A percentile compares a stretch with the other conserved stretches of the same genome.
Conservation (phyloP, 2,797 vertebrate species). For the Distichodus sexfasciatus region DNA sequence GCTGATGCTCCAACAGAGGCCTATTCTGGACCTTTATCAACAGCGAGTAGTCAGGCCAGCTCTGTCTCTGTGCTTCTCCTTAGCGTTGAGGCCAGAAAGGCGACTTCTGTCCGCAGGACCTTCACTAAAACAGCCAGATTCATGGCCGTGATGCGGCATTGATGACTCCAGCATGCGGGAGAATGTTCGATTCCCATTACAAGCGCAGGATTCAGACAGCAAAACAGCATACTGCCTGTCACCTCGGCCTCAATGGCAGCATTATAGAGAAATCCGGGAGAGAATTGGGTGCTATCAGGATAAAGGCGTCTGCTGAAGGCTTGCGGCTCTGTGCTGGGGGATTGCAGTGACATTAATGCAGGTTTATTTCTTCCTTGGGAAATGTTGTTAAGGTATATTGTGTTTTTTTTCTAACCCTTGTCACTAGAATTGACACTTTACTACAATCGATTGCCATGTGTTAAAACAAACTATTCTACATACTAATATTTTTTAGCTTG, state of each 20-base stretch:
- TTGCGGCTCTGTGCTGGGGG: slow-evolving; percentile 54
- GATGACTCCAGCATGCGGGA: slow-evolving; percentile 66
- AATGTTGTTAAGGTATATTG: background rate
- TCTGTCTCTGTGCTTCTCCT: slow-evolving; percentile 59
- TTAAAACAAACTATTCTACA: too few relatives aligned
- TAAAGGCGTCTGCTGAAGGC: slow-evolving; percentile 45
- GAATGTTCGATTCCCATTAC: slow-evolving; percentile 63
- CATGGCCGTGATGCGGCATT: slow-evolving; percentile 62
- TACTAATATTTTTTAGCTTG: background rate
- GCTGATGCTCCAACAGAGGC: slow-evolving; percentile 63
- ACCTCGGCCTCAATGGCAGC: slow-evolving; percentile 63
- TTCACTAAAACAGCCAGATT: slow-evolving; percentile 71
- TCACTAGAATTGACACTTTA: too few relatives aligned
- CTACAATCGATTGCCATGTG: too few relatives aligned
- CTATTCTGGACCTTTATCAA: slow-evolving; percentile 72
- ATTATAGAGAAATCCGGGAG: slow-evolving; percentile 67
- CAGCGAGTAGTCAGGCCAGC: slow-evolving; percentile 57
- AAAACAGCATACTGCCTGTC: slow-evolving; percentile 62
- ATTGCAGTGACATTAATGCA: slow-evolving; percentile 45
- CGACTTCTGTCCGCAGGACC: slow-evolving; percentile 59
- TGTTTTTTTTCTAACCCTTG: too few relatives aligned
- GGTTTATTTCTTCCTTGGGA: slow-evolving; percentile 19
- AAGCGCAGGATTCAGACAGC: slow-evolving; percentile 71
- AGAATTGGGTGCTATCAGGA: slow-evolving; percentile 65
- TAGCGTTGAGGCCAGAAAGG: slow-evolving; percentile 54